Conservation (phyloP, 2,113 vertebrate genomes). For the Malaclemys terrapin region DNA sequence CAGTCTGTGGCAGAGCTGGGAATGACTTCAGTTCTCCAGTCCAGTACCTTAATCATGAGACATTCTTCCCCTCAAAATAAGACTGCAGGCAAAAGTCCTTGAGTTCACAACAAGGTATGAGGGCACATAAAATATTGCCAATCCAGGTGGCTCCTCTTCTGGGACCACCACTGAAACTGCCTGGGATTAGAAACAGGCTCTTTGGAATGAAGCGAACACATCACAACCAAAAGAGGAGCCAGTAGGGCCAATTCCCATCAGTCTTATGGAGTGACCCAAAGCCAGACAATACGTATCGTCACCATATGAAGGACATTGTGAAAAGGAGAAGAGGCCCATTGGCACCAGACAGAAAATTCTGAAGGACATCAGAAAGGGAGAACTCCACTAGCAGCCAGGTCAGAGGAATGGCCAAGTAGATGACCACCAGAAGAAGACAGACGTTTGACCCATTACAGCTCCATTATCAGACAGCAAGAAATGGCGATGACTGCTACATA, state of each 20-base stretch:
- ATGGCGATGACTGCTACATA: too few relatives aligned
- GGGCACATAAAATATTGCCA: neutral
- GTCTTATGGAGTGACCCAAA: neutral
- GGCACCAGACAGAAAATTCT: neutral
- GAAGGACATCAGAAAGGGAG: neutral
- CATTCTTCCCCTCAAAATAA: constrained; percentile 17
- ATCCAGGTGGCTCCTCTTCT: neutral
- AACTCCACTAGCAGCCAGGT: neutral
- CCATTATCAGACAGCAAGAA: neutral
- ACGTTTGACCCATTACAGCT: neutral
- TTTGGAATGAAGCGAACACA: neutral
- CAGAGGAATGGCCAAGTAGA: neutral
- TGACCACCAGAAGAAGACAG: neutral
- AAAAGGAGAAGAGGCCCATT: neutral
- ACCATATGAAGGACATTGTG: neutral
- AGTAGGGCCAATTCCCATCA: neutral
- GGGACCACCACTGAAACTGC: neutral
- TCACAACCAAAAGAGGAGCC: neutral
- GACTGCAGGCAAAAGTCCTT: constrained; percentile 2
- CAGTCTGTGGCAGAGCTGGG: neutral
- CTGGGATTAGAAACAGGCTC: neutral
- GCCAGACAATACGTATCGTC: neutral
- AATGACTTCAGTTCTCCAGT: neutral
- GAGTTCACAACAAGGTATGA: neutral
- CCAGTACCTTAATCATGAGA: neutral